Conservation (phyloP, 1,140 invertebrate species). For the Doryteuthis pealeii region DNA sequence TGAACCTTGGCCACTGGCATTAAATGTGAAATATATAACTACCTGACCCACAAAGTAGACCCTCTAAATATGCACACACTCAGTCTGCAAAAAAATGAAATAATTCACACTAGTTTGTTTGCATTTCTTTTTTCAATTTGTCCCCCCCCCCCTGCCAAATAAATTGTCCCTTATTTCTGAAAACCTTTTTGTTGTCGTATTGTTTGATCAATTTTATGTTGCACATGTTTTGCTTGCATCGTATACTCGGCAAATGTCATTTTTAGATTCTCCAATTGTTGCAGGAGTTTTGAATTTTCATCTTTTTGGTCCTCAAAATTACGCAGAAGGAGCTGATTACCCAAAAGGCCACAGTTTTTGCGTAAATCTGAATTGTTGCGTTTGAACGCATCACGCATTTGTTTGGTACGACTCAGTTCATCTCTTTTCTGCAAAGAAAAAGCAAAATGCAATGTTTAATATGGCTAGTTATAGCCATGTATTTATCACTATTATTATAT, state of each 20-base stretch:
- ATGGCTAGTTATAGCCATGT: too few relatives aligned
- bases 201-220: constrained; percentile 44
- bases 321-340: constrained; percentile 54
- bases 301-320: constrained; percentile 59
- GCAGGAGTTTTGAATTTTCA: constrained; percentile 47
- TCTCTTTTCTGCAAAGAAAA: constrained; percentile 56
- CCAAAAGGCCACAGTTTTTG: constrained; percentile 59
- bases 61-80: too few relatives aligned
- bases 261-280: constrained; percentile 54
- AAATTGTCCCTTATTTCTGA: too few relatives aligned
- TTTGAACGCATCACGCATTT: constrained; percentile 55
- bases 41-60: too few relatives aligned
- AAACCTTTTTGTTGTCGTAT: too few relatives aligned
- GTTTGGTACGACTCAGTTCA: constrained; percentile 56
- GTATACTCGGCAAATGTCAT: constrained; percentile 57
- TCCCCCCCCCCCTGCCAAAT: too few relatives aligned
- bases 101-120: too few relatives aligned
- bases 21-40: too few relatives aligned
- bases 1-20: too few relatives aligned
- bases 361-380: constrained; percentile 56
- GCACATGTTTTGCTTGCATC: constrained; percentile 52
- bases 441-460: constrained; percentile 3
- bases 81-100: too few relatives aligned
- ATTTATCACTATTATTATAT: too few relatives aligned
- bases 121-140: too few relatives aligned